Percentiles rank a stretch among this genome's conserved stretches.
phyloP scores from a whole-genome alignment of 2,888 invertebrate species.

The Neocrepidodera transversa region DNA sequence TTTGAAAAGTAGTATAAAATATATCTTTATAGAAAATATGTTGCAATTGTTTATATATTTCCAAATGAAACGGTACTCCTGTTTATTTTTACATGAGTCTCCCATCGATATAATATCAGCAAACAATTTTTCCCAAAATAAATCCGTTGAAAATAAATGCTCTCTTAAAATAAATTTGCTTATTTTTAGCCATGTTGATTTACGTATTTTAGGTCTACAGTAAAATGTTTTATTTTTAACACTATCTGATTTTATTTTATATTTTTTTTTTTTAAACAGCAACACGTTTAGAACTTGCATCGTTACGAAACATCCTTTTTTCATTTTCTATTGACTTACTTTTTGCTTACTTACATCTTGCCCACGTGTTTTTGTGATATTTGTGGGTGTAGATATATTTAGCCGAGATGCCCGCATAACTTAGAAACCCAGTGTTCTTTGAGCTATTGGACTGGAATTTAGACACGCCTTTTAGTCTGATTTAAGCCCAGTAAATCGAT shows the following conservation, averaged over 20 bases:
- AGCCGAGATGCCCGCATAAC: conserved; percentile 5
- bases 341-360: conserved; percentile 13
- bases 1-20: no score
- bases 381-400: conserved; percentile 18
- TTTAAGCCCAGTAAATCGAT: no score
- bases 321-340: conserved; percentile 16
- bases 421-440: not conserved
- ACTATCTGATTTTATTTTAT: not conserved
- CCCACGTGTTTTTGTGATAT: conserved; percentile 24
- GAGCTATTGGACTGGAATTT: not conserved
- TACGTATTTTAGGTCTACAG: conserved; percentile 28
- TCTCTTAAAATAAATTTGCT: conserved; percentile 44
- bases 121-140: conserved; percentile 40
- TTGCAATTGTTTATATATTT: conserved; percentile 7
- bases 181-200: conserved; percentile 47
- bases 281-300: not conserved
- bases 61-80: conserved; percentile 17
- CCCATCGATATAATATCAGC: conserved; percentile 34
- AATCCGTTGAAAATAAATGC: conserved; percentile 38
- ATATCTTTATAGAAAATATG: no score
- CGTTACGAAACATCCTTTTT: not conserved
- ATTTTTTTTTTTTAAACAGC: not conserved
- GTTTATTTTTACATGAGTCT: conserved; percentile 31
- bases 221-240: conserved; percentile 15
- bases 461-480: not conserved